Base-by-base conservation (phyloP, 2,113 vertebrate genomes). In the Salminus brasiliensis region DNA sequence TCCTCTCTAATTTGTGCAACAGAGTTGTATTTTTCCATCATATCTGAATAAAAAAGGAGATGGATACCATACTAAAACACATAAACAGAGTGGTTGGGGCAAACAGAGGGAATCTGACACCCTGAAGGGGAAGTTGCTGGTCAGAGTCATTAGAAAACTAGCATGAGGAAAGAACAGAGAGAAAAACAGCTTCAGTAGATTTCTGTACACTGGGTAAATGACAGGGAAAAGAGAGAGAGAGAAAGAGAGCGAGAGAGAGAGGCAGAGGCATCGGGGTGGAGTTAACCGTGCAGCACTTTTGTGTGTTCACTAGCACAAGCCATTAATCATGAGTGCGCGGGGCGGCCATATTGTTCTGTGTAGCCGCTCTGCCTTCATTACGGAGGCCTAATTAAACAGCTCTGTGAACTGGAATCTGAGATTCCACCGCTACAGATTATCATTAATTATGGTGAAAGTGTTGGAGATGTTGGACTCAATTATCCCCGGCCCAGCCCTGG, bases 391-490 rank as follows among this genome's bases (percentile, higher is more conserved):
- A 99, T 99, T 99, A 99, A 99, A 99, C 97, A 99, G 98, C 98
- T 98, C 98, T 98, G 96, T 99, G 98, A 98, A 98, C 98, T 99
- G 98, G 97, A 99, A 99, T 99, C 98, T 98, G 95, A 98, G 98
- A 99, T 98, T 98, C 96, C 97, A 98, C 97, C 97, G 97, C 98
- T 98, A 98, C 97, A 98, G 98, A 98, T 99, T 98, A 99, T 98
- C 98, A 98, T 99, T 99, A 99, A 99, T 99, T 99, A 99, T 97
- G 96, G 96, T 98, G 97, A 98, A 98, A 98, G 96, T 98, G 97
- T 96, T 98, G 96, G 97, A 98, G 97, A 99, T 99, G 98, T 98
- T 99, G 97, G 97, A 98, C 98, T 99, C 98, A 99, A 99, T 99
- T 99, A 99, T 98, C 97, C 97, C 97, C 95, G 95, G 95, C 98